phyloP scores from a whole-genome alignment of 2,888 invertebrate species.

The Lasioglossum calceatum region DNA sequence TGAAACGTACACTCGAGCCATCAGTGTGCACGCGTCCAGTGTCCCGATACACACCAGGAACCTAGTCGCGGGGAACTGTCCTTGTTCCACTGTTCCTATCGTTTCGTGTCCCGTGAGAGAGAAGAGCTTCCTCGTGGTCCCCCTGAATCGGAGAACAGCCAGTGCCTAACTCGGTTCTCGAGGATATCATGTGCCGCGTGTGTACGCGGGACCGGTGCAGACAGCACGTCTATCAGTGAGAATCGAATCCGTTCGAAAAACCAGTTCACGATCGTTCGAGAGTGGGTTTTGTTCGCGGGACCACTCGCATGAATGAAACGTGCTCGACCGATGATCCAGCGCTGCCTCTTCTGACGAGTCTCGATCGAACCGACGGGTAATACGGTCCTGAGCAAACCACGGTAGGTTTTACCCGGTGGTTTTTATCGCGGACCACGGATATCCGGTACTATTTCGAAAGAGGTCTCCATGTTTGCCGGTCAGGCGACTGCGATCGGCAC shows the following conservation, averaged over 20 bases:
- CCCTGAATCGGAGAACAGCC: not conserved
- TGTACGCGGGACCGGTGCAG: constrained; percentile 54
- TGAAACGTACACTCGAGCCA: constrained; percentile 44
- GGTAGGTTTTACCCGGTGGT: constrained; percentile 41
- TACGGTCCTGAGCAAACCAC: constrained; percentile 39
- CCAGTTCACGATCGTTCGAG: not conserved
- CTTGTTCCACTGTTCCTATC: not conserved
- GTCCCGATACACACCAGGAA: constrained; percentile 37
- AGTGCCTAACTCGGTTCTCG: not conserved
- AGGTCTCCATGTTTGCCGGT: constrained; percentile 28
- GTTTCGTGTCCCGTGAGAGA: not conserved
- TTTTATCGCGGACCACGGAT: constrained; percentile 62
- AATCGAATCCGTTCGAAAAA: not conserved
- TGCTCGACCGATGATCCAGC: constrained; percentile 24
- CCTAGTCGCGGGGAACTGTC: not conserved
- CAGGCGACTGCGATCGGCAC: not conserved
- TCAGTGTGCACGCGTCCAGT: constrained; percentile 61
- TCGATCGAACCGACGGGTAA: constrained; percentile 39
- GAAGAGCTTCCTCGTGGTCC: not conserved
- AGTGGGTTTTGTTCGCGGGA: not conserved
- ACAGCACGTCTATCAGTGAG: constrained; percentile 25
- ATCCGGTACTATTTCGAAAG: constrained; percentile 45
- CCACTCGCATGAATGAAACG: constrained; percentile 17
- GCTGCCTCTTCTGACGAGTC: constrained; percentile 16
- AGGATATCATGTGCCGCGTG: constrained; percentile 60